These are phyloP conservation scores for Caenorhabditis doughertyi DNA, from an alignment of 2,888 invertebrate genomes.

Conservation along the genomic window DNA sequence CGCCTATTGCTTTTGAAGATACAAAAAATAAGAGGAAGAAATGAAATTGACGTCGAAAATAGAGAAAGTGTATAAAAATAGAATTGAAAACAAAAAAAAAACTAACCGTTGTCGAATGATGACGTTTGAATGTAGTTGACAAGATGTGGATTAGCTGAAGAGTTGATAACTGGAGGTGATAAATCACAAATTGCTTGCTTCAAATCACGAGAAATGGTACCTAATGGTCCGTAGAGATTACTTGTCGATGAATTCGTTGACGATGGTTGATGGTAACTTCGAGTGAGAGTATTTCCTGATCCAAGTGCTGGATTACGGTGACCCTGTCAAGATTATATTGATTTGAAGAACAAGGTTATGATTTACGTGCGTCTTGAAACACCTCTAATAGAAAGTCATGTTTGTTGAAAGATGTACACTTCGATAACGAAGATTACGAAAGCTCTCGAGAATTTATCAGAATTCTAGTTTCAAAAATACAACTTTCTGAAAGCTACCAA, in stretches of 20 bases:
- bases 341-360: too few species aligned
- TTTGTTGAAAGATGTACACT: too few species aligned
- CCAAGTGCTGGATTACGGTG: conserved; percentile 65
- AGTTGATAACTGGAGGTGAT: conserved; percentile 51
- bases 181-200: conserved; percentile 40
- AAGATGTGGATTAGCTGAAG: conserved; percentile 53
- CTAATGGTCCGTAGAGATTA: conserved; percentile 60
- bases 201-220: conserved; percentile 47
- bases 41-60: background rate
- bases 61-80: background rate
- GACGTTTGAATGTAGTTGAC: conserved; percentile 55
- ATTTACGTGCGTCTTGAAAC: too few species aligned
- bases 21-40: too few species aligned
- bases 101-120: conserved; percentile 61
- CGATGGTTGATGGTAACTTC: conserved; percentile 65
- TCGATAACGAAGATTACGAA: too few species aligned
- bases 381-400: too few species aligned
- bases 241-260: conserved; percentile 58
- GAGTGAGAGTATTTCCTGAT: conserved; percentile 53
- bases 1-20: conserved; percentile 2
- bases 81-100: conserved; percentile 11
- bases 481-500: too few species aligned
- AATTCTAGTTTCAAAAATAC: too few species aligned
- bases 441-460: too few species aligned
- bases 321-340: conserved; percentile 33